Evolutionary conservation across 2,888 invertebrate genomes (phyloP), one percentile per base, ranked within the genome.

Genomic region (Thyatira batis): DNA sequence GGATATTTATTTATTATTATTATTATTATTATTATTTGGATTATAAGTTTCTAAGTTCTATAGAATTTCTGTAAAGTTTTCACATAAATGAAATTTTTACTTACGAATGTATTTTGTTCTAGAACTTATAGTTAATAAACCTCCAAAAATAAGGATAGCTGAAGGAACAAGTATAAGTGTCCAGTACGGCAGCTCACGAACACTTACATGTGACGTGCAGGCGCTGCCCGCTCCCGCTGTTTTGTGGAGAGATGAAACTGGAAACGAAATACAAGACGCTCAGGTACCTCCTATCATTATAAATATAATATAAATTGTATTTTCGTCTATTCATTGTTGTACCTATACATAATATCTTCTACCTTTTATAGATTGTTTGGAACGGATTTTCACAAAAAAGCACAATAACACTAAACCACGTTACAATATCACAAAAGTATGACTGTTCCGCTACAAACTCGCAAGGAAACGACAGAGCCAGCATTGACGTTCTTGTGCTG

Each of bases 381-480:
- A 33, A 33, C 13, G 33, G 33, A 33, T 13, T 13, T 33, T 4
- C n/a, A 33, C 13, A 33, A 13, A 33, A 6, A 13, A 33, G 13
- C 13, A 13, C 13, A 5, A 13, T 33, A n/a, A 33, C 13, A 33
- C 33, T 33, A 3, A 33, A 13, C 13, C 33, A 33, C 13, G 33
- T 33, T n/a, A 13, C 33, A 13, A 39, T 59, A 48, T 10, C 55
- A 21, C 27, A 56, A 3, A 58, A 3, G 49, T 69, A 58, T n/a
- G 45, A 48, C 5, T 71, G 71, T 44, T n/a, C 33, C n/a, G 61
- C 74, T n/a, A 5, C 0, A 1, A 71, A 73, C 17, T 1, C 20
- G 1, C 10, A 21, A 3, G 71, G 60, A 28, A 54, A 9, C 1
- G 27, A 25, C n/a, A 44, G 17, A 1, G 44, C 17, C 21, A n/a